Conservation (phyloP, 2,888 invertebrate genomes). For the Drosophila longiperda region DNA sequence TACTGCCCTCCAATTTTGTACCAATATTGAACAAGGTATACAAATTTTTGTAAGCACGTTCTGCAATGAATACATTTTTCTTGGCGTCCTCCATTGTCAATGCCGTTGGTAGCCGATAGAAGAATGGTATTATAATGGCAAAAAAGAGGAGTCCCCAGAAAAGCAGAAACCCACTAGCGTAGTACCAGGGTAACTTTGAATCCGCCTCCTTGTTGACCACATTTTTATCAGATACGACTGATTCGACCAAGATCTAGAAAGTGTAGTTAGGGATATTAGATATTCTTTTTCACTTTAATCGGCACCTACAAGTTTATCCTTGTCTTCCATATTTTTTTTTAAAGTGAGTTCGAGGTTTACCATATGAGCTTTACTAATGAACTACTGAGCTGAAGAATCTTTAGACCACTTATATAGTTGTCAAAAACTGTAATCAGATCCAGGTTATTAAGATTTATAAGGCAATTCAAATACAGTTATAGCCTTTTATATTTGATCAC, state of each 20-base stretch:
- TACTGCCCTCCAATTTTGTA: constrained; percentile 86
- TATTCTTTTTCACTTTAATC: constrained; percentile 4
- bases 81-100: constrained; percentile 44
- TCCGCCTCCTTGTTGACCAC: background rate
- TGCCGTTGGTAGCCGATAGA: constrained; percentile 60
- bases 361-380: background rate
- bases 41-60: constrained; percentile 86
- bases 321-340: constrained; percentile 3
- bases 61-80: constrained; percentile 87
- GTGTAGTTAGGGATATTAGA: background rate
- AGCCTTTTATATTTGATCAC: background rate
- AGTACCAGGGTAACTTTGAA: constrained; percentile 62
- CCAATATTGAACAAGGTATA: constrained; percentile 46
- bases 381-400: background rate
- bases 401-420: background rate
- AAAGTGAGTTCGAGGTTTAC: too few relatives aligned
- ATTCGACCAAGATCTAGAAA: constrained; percentile 32
- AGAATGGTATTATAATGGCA: constrained; percentile 57
- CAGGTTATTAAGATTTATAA: background rate
- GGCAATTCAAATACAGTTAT: constrained; percentile 19
- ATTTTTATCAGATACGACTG: constrained; percentile 11
- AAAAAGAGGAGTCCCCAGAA: constrained; percentile 69
- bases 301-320: constrained; percentile 24
- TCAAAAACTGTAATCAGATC: constrained; percentile 9
- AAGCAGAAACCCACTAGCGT: constrained; percentile 56